Conservation (phyloP, 2,113 vertebrate species). For the Oreotrochilus melanogaster region DNA sequence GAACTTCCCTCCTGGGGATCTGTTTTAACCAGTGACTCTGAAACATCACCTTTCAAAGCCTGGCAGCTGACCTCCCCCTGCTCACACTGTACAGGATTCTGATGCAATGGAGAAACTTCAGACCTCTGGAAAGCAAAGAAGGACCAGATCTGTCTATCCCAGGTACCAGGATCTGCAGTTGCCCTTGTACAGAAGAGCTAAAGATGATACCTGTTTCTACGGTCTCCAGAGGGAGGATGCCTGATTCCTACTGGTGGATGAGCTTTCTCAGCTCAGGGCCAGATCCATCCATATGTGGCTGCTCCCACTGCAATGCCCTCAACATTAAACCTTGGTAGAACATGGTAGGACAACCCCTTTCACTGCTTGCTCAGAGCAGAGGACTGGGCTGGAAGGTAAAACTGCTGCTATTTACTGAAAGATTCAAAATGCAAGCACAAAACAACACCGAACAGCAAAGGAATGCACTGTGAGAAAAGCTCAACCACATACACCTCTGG, state of each 20-base stretch:
- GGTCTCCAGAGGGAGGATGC: neutral
- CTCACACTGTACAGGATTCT: neutral
- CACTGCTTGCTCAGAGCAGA: neutral
- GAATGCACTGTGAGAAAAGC: neutral
- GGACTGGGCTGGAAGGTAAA: neutral
- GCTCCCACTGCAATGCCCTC: neutral
- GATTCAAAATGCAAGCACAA: neutral
- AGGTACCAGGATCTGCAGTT: neutral
- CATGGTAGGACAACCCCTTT: neutral
- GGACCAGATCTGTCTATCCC: neutral
- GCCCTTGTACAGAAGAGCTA: neutral
- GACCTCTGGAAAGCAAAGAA: neutral
- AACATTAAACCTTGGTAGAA: neutral
- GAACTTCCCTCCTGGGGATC: neutral
- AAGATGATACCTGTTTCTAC: accelerated
- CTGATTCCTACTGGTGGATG: neutral
- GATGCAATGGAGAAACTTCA: neutral
- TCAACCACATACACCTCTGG: neutral
- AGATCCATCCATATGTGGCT: neutral
- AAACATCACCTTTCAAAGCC: neutral
- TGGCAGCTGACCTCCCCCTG: neutral
- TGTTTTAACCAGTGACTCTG: neutral
- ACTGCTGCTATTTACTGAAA: accelerated
- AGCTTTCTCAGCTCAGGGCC: neutral
- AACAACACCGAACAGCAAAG: neutral